Evolutionary conservation across 2,113 vertebrate genomes (phyloP), one percentile per base, ranked within the genome.

Genomic region (Tichodroma muraria): DNA sequence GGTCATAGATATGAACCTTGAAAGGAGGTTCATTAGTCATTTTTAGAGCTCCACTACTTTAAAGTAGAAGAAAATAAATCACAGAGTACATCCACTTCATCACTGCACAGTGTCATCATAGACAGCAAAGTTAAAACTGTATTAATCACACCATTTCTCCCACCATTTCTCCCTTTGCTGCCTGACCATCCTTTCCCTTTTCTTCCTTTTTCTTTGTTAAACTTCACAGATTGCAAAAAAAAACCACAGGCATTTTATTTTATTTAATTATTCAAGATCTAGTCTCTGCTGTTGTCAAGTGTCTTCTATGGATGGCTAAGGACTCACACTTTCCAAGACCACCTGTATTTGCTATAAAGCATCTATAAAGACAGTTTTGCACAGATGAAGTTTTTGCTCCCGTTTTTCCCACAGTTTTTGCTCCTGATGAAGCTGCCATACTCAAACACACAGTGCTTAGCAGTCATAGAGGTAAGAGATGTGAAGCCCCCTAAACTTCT

Each of bases 11-110:
- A 94, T 35, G 83, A 93, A 89, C 82, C 80, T 90, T 94, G 82
- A 88, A 93, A 95, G n/a, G 53, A 88, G 73, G 47, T 94, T 93
- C 95, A 95, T 96, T 81, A 95, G 90, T 95, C 93, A 96, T 93
- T 95, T 94, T 92, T 96, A 96, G 77, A 92, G 85, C 71, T 87
- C 66, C 31, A 56, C 28, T 93, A 35, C 77, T 93, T 96, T 89
- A 86, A 94, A 94, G 65, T 35, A 42, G 44, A 94, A 84, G 77
- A 64, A 94, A 93, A 95, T 94, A 87, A 94, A 93, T 94, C 89
- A 85, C 60, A 42, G 37, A 61, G 53, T 53, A 49, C 59, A 91
- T 82, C 56, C 38, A 76, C 69, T 94, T 87, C 92, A 78, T 88
- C 63, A 66, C 38, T 75, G 44, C 27, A 35, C 14, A 59, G 25